Conservation (phyloP, 2,113 vertebrate genomes). For the Cepphus grylle region DNA sequence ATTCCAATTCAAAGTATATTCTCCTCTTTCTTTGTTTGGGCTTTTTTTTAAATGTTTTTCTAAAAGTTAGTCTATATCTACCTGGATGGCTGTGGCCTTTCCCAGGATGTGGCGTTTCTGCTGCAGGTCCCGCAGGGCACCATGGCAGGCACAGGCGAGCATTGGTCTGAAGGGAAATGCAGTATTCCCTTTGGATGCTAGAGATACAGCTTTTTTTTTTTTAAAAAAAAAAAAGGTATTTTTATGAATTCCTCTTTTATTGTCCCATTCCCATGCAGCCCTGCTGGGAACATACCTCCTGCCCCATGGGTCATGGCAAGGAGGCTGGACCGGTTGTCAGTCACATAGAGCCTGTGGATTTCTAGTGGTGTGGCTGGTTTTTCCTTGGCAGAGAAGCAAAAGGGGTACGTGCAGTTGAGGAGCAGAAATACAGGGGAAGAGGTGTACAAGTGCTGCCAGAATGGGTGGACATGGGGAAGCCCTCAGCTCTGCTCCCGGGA, state of each 20-base stretch:
- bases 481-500: rapidly evolving
- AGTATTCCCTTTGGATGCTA: neutral
- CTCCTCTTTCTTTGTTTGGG: neutral
- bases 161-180: neutral
- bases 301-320: rapidly evolving
- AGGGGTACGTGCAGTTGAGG: neutral
- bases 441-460: rapidly evolving
- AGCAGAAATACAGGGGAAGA: neutral
- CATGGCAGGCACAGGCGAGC: neutral
- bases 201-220: neutral
- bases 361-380: rapidly evolving
- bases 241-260: neutral
- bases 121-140: neutral
- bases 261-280: rapidly evolving
- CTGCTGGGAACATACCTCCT: neutral
- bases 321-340: neutral
- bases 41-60: neutral
- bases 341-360: neutral
- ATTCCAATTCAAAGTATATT: neutral
- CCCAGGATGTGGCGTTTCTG: rapidly evolving
- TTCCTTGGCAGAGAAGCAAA: rapidly evolving
- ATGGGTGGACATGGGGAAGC: rapidly evolving
- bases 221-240: neutral
- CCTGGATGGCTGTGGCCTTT: neutral
- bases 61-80: neutral